Evolutionary conservation across 1,140 invertebrate species (phyloP), one percentile per base, ranked within the genome.

Genomic region (Copidosoma floridanum): DNA sequence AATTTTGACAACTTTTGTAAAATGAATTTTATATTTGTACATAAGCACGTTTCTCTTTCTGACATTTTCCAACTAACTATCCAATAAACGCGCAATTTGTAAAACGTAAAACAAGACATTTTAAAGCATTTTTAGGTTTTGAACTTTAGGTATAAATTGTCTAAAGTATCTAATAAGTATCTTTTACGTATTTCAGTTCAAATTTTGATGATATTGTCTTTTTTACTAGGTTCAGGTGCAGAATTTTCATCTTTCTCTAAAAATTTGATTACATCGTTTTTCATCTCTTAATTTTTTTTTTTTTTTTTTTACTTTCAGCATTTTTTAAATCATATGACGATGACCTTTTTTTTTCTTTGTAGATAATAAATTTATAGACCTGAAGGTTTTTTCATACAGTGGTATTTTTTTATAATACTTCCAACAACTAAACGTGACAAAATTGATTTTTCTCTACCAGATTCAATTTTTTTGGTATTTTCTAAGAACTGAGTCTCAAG

Each of bases 211-310:
- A 72, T 67, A 20, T 26, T 52, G 57, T 72, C 67, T 16, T 64
- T 69, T 63, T 64, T 64, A 21, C 66, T 64, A 11, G 71, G 68
- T 38, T 58, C 56, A 32, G 63, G 37, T 16, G 50, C 35, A 18
- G 55, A 63, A 48, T 63, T 57, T 47, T 69, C 60, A 52, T 71
- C 61, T 51, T 62, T 57, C 57, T 68, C 60, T 20, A 68, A 63
- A 63, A 70, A 67, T 32, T 44, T 60, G 56, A 24, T 18, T 29
- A 43, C 54, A 44, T 37, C 14, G 35, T 51, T 23, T 41, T 43
- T 29, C 40, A 23, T 23, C 50, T 24, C n/a, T 35, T 43, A 26
- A 11, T n/a, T n/a, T 48, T 18, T 20, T 23, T 48, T 18, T 40
- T 48, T 20, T 23, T 18, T 29, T 52, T 52, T 52, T 52, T 21